Evolutionary conservation across 2,113 vertebrate species (phyloP).

Genomic region (Planiliza haematocheilus): DNA sequence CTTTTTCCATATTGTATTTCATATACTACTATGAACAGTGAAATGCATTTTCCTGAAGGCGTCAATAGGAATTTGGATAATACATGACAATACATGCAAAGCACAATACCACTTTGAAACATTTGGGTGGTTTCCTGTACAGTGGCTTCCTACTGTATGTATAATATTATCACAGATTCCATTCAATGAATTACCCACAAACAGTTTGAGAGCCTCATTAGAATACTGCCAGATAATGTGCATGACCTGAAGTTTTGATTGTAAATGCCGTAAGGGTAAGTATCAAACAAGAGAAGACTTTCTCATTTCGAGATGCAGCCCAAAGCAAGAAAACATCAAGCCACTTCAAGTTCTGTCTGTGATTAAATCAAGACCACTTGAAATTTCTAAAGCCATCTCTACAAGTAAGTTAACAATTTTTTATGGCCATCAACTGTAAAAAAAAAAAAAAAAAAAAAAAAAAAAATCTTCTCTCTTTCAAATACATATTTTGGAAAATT

Average conservation of each 20-base stretch:
- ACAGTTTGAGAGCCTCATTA: neutral
- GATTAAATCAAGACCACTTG: slow-evolving; percentile 11
- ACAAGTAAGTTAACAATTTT: neutral
- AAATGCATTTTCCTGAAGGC: neutral
- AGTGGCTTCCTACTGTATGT: no score
- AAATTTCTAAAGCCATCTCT: no score
- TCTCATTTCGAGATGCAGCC: slow-evolving; percentile 6
- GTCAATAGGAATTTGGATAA: neutral
- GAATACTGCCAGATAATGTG: neutral
- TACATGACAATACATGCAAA: neutral
- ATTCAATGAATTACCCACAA: neutral
- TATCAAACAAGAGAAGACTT: neutral
- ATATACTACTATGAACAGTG: neutral
- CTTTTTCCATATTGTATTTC: neutral
- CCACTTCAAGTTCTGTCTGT: neutral
- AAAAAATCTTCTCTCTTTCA: no score
- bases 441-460: no score
- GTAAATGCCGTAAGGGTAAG: neutral
- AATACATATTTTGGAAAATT: no score
- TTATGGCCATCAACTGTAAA: neutral
- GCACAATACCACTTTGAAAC: no score
- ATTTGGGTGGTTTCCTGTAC: no score
- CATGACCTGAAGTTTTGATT: neutral
- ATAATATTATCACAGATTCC: no score
- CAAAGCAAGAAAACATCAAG: neutral